Base-by-base conservation (phyloP, 2,888 invertebrate species). In the Himalopsyche anomala region DNA sequence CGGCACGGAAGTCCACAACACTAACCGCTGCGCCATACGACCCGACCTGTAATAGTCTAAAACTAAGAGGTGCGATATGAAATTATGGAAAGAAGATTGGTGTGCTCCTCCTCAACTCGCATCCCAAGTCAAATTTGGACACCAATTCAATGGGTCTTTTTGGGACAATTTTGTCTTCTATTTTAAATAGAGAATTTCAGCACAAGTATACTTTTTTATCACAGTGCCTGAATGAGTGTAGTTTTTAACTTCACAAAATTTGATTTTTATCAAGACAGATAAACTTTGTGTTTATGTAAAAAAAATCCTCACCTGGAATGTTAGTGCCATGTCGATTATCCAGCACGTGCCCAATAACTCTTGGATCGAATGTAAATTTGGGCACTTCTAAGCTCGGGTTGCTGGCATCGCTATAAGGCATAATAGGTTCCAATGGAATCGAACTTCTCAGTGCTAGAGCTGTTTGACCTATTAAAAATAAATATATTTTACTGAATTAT, bases 401-500 rank as follows among this genome's bases (percentile, higher is more conserved):
- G 87, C 92, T 92, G 17, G 94, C 93, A 89, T 95, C 95, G 84
- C 91, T 91, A 62, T 93, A 90, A 2, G 94, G 91, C 82, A 95
- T 90, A 88, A 97, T 93, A 55, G 96, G 94, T 85, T 94, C 93
- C 85, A 98, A 90, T 11, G 98, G 98, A 19, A 93, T 90, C 82
- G 92, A 92, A 89, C 95, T 94, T 85, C 98, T 94, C 19, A 98
- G 88, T 79, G 96, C 94, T 80, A 98, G 90, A 84, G 95, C 91
- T 17, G 97, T 96, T 19, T 91, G 90, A 38, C 94, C 94, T 93
- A 82, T 81, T 54, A 8, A 81, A 86, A 28, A 85, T 79, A 36
- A 15, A 84, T 28, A 28, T 28, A 28, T 2, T 28, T 28, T 28
- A 28, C 28, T 28, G 28, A 28, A 28, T 28, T 28, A 28, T 28